A percentile compares a stretch with the other conserved stretches of the same genome.
phyloP scores from a whole-genome alignment of 2,888 invertebrate genomes.

The Aromia moschata region DNA sequence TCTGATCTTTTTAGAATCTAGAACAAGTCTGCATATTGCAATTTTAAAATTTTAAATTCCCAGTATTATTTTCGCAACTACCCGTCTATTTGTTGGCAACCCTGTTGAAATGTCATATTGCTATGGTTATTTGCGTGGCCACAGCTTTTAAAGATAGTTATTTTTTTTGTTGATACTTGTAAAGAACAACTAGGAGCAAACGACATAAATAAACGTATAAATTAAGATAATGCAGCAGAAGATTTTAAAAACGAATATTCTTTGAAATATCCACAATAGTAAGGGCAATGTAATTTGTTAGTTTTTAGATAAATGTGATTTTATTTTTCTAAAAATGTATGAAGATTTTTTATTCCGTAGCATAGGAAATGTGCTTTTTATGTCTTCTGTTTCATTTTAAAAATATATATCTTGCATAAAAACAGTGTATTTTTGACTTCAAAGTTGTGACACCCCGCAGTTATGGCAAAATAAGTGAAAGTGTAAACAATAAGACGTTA shows the following conservation, averaged over 20 bases:
- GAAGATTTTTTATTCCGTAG: not conserved
- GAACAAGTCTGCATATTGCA: too few species aligned
- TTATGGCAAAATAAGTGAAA: not conserved
- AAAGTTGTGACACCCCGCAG: not conserved
- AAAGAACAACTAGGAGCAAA: not conserved
- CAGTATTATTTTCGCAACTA: not conserved
- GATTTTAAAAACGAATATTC: not conserved
- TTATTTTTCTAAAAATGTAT: constrained; percentile 13
- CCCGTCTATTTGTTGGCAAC: constrained; percentile 10
- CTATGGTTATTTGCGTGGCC: constrained; percentile 13
- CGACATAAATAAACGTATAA: not conserved
- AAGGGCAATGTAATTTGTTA: not conserved
- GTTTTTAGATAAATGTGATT: constrained; percentile 1
- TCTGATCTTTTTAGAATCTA: too few species aligned
- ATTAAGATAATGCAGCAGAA: not conserved
- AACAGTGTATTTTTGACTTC: not conserved
- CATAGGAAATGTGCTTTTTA: not conserved
- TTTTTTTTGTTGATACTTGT: not conserved
- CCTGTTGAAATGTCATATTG: constrained; percentile 17
- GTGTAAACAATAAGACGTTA: too few species aligned
- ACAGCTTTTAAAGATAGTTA: constrained; percentile 7
- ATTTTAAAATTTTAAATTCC: not conserved
- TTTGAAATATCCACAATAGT: not conserved
- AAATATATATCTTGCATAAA: not conserved
- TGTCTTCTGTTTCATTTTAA: not conserved